Base-by-base conservation (phyloP, 2,113 vertebrate genomes). In the Harpagus bidentatus region DNA sequence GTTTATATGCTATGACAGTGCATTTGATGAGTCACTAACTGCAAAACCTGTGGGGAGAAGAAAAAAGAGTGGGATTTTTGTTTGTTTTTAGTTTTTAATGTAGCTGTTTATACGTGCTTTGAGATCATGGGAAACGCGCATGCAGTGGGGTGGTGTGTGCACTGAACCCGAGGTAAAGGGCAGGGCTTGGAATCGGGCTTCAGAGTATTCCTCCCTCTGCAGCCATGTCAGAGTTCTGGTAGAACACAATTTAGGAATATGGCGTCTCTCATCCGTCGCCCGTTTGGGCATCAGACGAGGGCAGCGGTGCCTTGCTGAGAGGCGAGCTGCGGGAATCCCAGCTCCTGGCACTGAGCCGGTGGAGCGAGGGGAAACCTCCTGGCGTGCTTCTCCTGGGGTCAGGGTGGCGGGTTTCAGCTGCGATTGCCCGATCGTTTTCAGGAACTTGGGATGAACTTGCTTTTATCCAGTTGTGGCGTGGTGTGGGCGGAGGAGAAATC, bases 251-350 rank as follows among this genome's bases (percentile, higher is more conserved):
- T 29, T 3, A 2, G 80, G 66, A 40, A 9, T 2, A 0, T 1
- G 2, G 52, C 34, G 2, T 42, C 43, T 1, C 43, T 31, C 15
- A 0, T 8, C 4, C 1, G 66, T 13, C 2, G 4, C 2, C 2
- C 50, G 23, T 10, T 9, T 8, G 42, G 87, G 72, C 81, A 28
- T 43, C 40, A 7, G 38, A 4, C 1, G 1, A 43, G 28, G 19
- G 45, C 47, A 32, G 55, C 6, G 13, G 43, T 9, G 16, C 53
- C 58, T 42, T 1, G 15, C 36, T 14, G 14, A 7, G 29, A 16
- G 45, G 18, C 1, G 47, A 53, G 45, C 65, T n/a, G 63, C 53
- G 14, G 77, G 67, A 40, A 3, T 38, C 56, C 66, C 58, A 2
- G 45, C 69, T n/a, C 36, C 53, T 36, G 74, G 63, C 52, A 4